Percentiles rank a stretch among this genome's conserved stretches.
Conservation (phyloP, 2,797 vertebrate genomes). For the Serranus cabrilla region DNA sequence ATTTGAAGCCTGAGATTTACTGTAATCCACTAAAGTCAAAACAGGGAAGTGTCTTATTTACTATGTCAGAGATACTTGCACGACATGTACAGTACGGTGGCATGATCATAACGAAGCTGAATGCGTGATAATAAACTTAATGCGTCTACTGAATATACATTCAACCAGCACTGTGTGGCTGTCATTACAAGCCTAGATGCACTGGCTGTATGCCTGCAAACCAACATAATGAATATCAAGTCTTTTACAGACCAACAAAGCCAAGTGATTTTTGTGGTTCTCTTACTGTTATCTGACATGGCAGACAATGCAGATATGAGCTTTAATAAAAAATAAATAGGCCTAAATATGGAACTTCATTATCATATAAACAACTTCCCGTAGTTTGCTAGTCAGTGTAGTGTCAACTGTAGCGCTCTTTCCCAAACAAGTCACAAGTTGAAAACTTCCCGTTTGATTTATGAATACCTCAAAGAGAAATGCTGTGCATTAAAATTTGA, state of each 20-base stretch:
- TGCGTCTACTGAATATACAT: neutral
- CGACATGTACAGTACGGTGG: neutral
- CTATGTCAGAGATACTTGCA: slow-evolving; percentile 5
- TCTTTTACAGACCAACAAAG: neutral
- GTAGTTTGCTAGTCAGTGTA: neutral
- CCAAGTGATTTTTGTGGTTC: neutral
- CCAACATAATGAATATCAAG: neutral
- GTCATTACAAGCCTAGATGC: neutral
- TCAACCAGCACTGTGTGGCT: neutral
- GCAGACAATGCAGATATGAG: neutral
- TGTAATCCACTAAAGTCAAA: slow-evolving; percentile 23
- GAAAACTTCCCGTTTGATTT: slow-evolving; percentile 23
- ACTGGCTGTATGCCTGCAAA: neutral
- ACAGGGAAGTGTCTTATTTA: slow-evolving; percentile 4
- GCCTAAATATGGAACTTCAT: neutral
- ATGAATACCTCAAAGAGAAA: neutral
- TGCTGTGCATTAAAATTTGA: slow-evolving; percentile 9
- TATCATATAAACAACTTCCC: neutral
- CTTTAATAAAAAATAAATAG: neutral
- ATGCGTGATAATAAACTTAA: neutral
- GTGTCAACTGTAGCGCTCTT: neutral
- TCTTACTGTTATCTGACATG: too few species aligned
- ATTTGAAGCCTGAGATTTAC: slow-evolving; percentile 30
- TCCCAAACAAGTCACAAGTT: slow-evolving; percentile 1
- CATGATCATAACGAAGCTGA: neutral